Percentiles rank a stretch among this genome's conserved stretches.
Conservation (phyloP, 2,797 vertebrate species). For the Antennarius maculatus region DNA sequence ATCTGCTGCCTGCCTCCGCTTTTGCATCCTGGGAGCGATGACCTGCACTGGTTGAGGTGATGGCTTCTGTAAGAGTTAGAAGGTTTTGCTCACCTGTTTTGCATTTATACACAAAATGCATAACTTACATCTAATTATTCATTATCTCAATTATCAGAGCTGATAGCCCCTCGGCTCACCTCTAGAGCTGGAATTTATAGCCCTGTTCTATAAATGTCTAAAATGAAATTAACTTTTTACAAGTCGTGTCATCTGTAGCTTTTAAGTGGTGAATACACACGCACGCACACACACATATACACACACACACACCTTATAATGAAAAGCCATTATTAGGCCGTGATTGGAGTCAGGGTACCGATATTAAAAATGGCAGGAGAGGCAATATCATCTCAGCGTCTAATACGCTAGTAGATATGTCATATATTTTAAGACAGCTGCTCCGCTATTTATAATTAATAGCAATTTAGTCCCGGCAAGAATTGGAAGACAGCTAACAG, state of each 20-base stretch:
- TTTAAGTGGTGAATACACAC: conserved; percentile 66
- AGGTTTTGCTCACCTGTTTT: conserved; percentile 42
- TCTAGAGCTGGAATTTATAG: conserved; percentile 72
- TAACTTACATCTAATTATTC: conserved; percentile 74
- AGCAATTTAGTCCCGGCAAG: conserved; percentile 75
- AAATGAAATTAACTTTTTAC: conserved; percentile 82
- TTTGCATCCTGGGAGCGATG: conserved; percentile 54
- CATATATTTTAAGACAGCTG: conserved; percentile 83
- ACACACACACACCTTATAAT: conserved; percentile 64
- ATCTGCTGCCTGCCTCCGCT: conserved; percentile 70
- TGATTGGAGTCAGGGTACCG: conserved; percentile 75
- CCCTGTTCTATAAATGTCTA: conserved; percentile 76
- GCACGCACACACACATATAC: conserved; percentile 5
- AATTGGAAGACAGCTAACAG: conserved; percentile 69
- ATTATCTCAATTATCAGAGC: conserved; percentile 72
- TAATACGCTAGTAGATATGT: conserved; percentile 76
- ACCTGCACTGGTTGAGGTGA: conserved; percentile 5
- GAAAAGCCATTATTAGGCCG: conserved; percentile 79
- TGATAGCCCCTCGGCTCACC: conserved; percentile 59
- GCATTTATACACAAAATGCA: conserved; percentile 62
- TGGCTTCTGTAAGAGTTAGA: conserved; percentile 5
- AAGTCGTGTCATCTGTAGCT: conserved; percentile 78
- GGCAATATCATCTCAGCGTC: conserved; percentile 75
- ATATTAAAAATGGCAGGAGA: conserved; percentile 84
- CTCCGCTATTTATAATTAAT: conserved; percentile 82